phyloP scores from a whole-genome alignment of 2,113 vertebrate species.

The Salvator merianae region DNA sequence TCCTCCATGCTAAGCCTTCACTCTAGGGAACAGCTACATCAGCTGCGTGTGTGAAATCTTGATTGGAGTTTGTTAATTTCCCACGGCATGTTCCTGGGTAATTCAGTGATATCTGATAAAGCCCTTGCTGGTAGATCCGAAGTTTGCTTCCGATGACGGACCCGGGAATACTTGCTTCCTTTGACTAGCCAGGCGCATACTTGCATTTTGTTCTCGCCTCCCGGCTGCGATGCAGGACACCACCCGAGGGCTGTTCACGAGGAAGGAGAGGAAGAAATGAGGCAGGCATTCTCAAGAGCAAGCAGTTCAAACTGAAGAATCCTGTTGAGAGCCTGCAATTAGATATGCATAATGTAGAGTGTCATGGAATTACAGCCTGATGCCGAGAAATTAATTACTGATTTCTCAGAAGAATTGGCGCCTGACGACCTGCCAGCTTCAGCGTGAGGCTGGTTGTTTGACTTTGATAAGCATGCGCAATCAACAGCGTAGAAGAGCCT shows the following conservation, averaged over 20 bases:
- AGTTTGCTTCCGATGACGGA: not conserved
- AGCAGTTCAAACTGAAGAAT: constrained; percentile 22
- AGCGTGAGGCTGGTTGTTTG: not conserved
- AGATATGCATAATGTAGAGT: not conserved
- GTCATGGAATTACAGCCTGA: constrained; percentile 17
- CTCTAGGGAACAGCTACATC: not conserved
- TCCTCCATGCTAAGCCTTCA: not conserved
- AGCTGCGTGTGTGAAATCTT: constrained; percentile 28
- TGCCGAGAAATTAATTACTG: constrained; percentile 54
- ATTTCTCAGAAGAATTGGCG: constrained; percentile 37
- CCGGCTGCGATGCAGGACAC: not conserved
- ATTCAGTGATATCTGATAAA: constrained; percentile 9
- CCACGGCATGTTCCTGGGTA: constrained; percentile 37
- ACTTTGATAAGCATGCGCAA: constrained; percentile 11
- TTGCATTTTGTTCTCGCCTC: not conserved
- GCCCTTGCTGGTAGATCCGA: fast-evolving
- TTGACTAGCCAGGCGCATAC: constrained; percentile 30
- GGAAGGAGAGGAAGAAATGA: not conserved
- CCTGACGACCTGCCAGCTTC: constrained; percentile 3
- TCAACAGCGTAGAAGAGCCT: too few species aligned
- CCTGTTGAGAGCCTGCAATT: constrained; percentile 30
- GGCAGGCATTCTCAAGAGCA: constrained; percentile 27
- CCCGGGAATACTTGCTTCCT: constrained; percentile 23
- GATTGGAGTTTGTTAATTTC: constrained; percentile 40
- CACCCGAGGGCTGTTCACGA: not conserved